A percentile compares a stretch with the other conserved stretches of the same genome.
Evolutionary conservation across 2,888 invertebrate species (phyloP).

Genomic region (Herminia tarsipennalis): DNA sequence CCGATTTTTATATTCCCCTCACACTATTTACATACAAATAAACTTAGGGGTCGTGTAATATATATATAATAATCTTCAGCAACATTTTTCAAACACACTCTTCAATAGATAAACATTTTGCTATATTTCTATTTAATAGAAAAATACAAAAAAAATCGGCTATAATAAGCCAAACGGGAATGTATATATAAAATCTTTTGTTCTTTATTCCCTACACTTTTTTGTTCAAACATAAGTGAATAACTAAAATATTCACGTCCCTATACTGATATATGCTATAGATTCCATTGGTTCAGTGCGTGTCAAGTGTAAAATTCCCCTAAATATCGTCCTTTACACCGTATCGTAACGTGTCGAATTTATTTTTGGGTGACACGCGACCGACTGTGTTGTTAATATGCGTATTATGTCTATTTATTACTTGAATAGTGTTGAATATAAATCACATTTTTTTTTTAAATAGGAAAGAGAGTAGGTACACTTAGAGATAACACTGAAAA

Average conservation of each 20-base stretch:
- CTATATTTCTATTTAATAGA: too few species aligned
- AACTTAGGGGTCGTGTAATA: neutral
- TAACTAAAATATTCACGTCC: constrained; percentile 8
- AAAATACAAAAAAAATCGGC: neutral
- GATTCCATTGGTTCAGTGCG: constrained; percentile 31
- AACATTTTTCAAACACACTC: neutral
- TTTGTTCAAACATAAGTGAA: constrained; percentile 1
- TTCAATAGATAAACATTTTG: neutral
- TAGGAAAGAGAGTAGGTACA: neutral
- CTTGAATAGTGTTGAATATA: neutral
- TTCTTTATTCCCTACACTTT: neutral
- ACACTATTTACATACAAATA: too few species aligned
- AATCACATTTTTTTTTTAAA: neutral
- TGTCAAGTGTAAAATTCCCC: constrained; percentile 57
- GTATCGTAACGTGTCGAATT: constrained; percentile 31
- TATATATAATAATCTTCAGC: neutral
- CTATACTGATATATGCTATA: neutral
- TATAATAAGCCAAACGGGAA: neutral
- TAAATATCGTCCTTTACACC: constrained; percentile 41
- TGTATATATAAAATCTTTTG: neutral
- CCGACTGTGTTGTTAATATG: neutral
- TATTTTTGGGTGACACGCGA: constrained; percentile 23
- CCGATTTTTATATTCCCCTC: too few species aligned
- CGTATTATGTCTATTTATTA: constrained; percentile 7
- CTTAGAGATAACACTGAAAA: neutral